These are phyloP conservation scores for Hemibagrus guttatus DNA, from an alignment of 2,797 vertebrate species.

Conservation along the genomic window DNA sequence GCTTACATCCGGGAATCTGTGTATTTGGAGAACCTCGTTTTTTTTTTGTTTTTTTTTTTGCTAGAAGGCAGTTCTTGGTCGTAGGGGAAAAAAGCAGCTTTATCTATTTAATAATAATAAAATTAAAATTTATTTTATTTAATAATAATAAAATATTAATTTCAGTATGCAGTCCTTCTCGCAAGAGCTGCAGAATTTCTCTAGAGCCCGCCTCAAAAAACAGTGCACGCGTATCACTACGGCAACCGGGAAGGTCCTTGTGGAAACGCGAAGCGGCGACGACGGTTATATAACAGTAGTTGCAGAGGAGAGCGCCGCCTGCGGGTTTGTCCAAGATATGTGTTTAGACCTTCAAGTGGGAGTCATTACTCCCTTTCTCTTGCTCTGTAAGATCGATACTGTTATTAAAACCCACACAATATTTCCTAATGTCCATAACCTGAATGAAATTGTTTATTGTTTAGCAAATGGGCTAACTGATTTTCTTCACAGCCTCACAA, in stretches of 20 bases:
- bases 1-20: background rate
- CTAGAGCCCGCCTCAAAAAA: slow-evolving; percentile 80
- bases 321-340: slow-evolving; percentile 84
- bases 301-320: slow-evolving; percentile 60
- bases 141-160: too few species aligned
- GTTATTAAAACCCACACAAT: background rate
- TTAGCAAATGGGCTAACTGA: background rate
- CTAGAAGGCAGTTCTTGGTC: background rate
- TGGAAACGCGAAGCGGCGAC: slow-evolving; percentile 83
- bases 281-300: slow-evolving; percentile 73
- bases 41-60: background rate
- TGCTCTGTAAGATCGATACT: slow-evolving; percentile 81
- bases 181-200: slow-evolving; percentile 88
- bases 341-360: slow-evolving; percentile 89
- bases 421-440: background rate
- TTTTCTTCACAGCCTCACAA: slow-evolving; percentile 83
- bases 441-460: background rate
- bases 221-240: slow-evolving; percentile 88
- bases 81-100: background rate
- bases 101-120: too few species aligned
- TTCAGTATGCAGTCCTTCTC: slow-evolving; percentile 83
- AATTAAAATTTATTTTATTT: too few species aligned
- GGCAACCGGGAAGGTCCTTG: slow-evolving; percentile 79
- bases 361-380: slow-evolving; percentile 82
- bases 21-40: background rate